Conservation (phyloP, 1,140 invertebrate genomes). For the Drosophila sp. region DNA sequence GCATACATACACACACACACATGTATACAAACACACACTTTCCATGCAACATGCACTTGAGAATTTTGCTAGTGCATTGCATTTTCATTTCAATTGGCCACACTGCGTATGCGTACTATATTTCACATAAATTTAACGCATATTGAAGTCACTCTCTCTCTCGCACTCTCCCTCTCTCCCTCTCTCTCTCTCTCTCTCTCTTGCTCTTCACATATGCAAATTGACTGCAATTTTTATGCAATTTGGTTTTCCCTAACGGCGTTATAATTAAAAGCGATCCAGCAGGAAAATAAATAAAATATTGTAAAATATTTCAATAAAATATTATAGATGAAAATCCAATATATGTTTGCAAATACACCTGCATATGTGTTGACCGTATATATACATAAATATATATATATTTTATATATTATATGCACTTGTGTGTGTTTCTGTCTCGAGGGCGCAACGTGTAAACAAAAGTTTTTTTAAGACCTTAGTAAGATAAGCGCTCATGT, state of each 20-base stretch:
- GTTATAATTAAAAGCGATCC: constrained; percentile 67
- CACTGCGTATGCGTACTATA: constrained; percentile 65
- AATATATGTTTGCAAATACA: constrained; percentile 2
- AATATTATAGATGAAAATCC: constrained; percentile 22
- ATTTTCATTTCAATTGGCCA: constrained; percentile 57
- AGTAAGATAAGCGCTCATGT: constrained; percentile 70
- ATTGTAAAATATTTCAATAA: constrained; percentile 22
- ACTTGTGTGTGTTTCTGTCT: constrained; percentile 48
- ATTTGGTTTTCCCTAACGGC: constrained; percentile 29
- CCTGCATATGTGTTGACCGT: no score
- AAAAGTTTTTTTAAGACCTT: constrained; percentile 74
- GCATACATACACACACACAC: constrained; percentile 6
- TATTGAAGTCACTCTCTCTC: constrained; percentile 17
- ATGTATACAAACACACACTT: background rate
- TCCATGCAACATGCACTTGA: constrained; percentile 14
- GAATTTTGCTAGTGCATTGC: constrained; percentile 41
- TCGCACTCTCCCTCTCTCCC: background rate
- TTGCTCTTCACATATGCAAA: constrained; percentile 40
- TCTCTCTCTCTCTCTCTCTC: background rate
- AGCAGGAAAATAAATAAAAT: background rate
- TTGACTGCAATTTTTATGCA: constrained; percentile 61
- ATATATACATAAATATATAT: background rate
- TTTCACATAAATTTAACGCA: constrained; percentile 46
- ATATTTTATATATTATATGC: background rate
- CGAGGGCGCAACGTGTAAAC: constrained; percentile 78